A percentile compares a stretch with the other conserved stretches of the same genome.
Conservation (phyloP, 1,140 invertebrate species). For the Diploscapter pachys region DNA sequence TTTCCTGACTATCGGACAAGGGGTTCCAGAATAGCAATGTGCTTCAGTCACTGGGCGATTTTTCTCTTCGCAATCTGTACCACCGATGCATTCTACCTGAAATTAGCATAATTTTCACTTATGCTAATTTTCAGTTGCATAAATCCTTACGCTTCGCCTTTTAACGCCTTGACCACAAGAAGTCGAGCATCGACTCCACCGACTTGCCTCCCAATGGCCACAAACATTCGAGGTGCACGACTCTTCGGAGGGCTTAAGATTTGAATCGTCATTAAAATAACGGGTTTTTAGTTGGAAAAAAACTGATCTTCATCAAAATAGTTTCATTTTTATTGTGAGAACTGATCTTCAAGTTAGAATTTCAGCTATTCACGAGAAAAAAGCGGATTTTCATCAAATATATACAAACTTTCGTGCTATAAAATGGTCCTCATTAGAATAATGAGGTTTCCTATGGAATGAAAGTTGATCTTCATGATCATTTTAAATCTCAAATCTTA, state of each 20-base stretch:
- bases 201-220: slow-evolving; percentile 33
- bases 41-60: slow-evolving; percentile 5
- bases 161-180: slow-evolving; percentile 63
- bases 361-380: too few relatives aligned
- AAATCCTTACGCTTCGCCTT: slow-evolving; percentile 54
- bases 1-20: slow-evolving; percentile 9
- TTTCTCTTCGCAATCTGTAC: slow-evolving; percentile 32
- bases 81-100: slow-evolving; percentile 43
- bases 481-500: neutral
- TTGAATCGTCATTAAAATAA: neutral
- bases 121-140: neutral
- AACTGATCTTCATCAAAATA: too few relatives aligned
- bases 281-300: too few relatives aligned
- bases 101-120: slow-evolving; percentile 9
- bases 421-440: too few relatives aligned
- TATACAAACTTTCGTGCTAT: too few relatives aligned
- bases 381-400: too few relatives aligned
- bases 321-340: too few relatives aligned
- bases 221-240: slow-evolving; percentile 34
- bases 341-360: too few relatives aligned
- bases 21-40: slow-evolving; percentile 26
- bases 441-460: too few relatives aligned
- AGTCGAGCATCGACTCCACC: slow-evolving; percentile 53
- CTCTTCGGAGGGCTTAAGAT: slow-evolving; percentile 30
- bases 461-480: too few relatives aligned